A percentile compares a stretch with the other conserved stretches of the same genome.
Evolutionary conservation across 37 sponge, comb jelly and placozoan genomes (phyloP).

Genomic region (Halichondria panicea): DNA sequence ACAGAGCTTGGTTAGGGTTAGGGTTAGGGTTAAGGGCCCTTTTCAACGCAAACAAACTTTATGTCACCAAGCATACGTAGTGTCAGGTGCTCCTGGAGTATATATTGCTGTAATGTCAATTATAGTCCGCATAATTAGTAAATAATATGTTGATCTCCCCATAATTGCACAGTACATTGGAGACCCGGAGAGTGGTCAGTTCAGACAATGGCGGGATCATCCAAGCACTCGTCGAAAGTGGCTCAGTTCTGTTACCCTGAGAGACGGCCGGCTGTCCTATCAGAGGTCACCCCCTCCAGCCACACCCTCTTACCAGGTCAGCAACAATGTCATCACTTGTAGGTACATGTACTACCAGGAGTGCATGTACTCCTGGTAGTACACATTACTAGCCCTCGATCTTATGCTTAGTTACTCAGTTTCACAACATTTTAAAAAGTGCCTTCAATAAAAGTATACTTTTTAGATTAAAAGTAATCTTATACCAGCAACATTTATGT

Average conservation of each 20-base stretch:
- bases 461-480: too few species aligned
- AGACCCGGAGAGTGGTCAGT: constrained; percentile 75
- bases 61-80: background rate
- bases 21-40: background rate
- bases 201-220: constrained; percentile 53
- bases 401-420: background rate
- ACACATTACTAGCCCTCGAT: too few species aligned
- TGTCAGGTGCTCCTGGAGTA: background rate
- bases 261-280: constrained; percentile 32
- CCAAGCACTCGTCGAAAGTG: constrained; percentile 53
- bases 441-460: background rate
- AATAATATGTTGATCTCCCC: background rate
- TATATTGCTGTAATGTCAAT: background rate
- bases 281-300: background rate
- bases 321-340: background rate
- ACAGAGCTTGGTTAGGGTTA: background rate
- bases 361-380: too few species aligned
- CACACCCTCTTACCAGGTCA: constrained; percentile 25
- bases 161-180: constrained; percentile 36
- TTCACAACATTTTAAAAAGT: background rate
- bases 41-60: background rate
- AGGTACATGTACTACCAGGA: constrained; percentile 7
- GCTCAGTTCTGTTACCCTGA: constrained; percentile 68
- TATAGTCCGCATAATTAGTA: too few species aligned
- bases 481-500: too few species aligned